Evolutionary conservation across 2,888 invertebrate genomes (phyloP).

Genomic region (Sussaba pulchella): DNA sequence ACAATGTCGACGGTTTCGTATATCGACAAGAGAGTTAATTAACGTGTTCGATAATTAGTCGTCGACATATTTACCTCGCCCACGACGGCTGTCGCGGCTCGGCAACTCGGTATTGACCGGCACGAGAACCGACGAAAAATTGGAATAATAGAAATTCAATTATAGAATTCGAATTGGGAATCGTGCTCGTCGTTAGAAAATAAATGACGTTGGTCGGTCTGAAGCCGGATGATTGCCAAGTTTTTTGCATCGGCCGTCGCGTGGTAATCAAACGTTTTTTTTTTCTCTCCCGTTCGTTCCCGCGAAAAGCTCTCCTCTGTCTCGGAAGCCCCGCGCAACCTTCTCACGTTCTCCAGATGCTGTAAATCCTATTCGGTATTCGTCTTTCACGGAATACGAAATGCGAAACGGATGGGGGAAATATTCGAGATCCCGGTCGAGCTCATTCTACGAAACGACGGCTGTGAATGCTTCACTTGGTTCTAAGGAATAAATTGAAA

Average conservation of each 20-base stretch:
- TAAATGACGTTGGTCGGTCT: background rate
- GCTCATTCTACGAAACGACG: background rate
- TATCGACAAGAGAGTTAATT: no score
- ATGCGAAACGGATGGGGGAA: conserved; percentile 75
- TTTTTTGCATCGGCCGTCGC: conserved; percentile 18
- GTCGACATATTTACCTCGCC: conserved; percentile 22
- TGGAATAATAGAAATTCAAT: conserved; percentile 60
- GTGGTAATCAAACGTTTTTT: conserved; percentile 1
- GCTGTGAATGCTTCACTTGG: background rate
- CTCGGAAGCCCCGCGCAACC: conserved; percentile 26
- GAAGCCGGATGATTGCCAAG: background rate
- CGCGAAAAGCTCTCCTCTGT: conserved; percentile 18
- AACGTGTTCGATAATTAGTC: no score
- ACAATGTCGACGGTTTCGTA: no score
- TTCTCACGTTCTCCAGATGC: conserved; percentile 67
- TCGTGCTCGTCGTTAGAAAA: conserved; percentile 14
- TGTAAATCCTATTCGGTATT: conserved; percentile 74
- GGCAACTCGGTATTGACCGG: conserved; percentile 1
- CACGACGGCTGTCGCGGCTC: background rate
- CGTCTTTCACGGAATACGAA: conserved; percentile 76
- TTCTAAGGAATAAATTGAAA: background rate
- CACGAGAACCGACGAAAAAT: conserved; percentile 53
- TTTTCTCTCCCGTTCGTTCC: background rate
- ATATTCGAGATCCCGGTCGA: conserved; percentile 60
- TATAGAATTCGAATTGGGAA: conserved; percentile 56